Evolutionary conservation across 2,113 vertebrate species (phyloP).

Genomic region (Perccottus glenii): DNA sequence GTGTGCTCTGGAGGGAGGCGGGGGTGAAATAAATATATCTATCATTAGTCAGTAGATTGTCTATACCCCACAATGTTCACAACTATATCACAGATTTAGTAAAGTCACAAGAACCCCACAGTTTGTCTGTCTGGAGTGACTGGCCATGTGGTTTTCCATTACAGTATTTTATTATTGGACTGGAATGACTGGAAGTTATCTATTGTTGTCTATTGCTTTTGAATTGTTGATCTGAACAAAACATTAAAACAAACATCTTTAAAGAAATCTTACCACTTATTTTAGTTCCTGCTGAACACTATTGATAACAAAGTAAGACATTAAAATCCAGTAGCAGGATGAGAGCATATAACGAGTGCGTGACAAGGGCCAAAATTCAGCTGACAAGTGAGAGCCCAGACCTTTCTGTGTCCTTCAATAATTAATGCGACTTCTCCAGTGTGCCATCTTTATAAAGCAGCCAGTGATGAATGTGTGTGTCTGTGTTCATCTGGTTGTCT

Average conservation of each 20-base stretch:
- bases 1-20: constrained; percentile 30
- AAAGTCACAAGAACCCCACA: too few species aligned
- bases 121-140: too few species aligned
- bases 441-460: constrained; percentile 66
- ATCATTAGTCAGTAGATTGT: too few species aligned
- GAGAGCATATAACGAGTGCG: constrained; percentile 39
- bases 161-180: too few species aligned
- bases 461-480: constrained; percentile 33
- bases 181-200: too few species aligned
- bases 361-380: constrained; percentile 66
- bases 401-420: constrained; percentile 73
- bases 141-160: too few species aligned
- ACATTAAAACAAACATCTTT: too few species aligned
- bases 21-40: background rate
- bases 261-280: too few species aligned
- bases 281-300: background rate
- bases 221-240: too few species aligned
- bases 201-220: too few species aligned
- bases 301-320: background rate
- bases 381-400: constrained; percentile 62
- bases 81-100: too few species aligned
- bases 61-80: too few species aligned
- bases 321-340: constrained; percentile 42
- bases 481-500: constrained; percentile 9
- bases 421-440: constrained; percentile 73